Base-by-base conservation (phyloP, 1,140 invertebrate species). In the Drosophila littoralis region DNA sequence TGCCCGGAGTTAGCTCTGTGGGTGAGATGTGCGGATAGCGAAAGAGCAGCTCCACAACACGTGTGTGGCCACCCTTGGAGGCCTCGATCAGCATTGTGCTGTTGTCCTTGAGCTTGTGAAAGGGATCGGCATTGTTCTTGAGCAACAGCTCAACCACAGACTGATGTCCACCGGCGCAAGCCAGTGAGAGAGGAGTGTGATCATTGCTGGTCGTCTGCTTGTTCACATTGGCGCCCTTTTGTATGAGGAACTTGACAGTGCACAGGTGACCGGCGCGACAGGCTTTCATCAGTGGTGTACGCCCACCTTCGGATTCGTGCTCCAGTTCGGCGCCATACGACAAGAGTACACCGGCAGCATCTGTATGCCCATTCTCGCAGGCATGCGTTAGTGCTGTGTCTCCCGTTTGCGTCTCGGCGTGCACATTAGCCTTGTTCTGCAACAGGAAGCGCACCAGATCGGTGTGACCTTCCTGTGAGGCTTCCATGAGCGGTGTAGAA, bases 61-160 rank as follows among this genome's bases (percentile, higher is more conserved):
- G 95, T 0, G 97, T 98, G 92, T 99, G 98, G 0, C 98, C 98
- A 55, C 98, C 98, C 93, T 99, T 99, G 10, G 98, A 97, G 38
- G 98, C 98, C 93, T 99, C 99, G 78, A 99, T 99, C 64, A 99
- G 94, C 96, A 99, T 99, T 36, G 98, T 99, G 45, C 98, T 98
- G 92, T 98, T 99, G 93, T 99, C 98, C 95, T 99, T 99, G 9
- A 99, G 94, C 93, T 98, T 98, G 93, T 99, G 97, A 93, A 97
- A 97, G 46, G 98, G 97, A 94, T 99, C 97, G 36, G 98, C 98
- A 77, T 97, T 96, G 93, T 97, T 95, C 17, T 96, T 95, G 58
- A 99, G 93, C 46, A 99, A 93, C 68, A 98, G 93, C 93, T 99
- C 97, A 4, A 99, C 98, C 35, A 99, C 97, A 68, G 96, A 94